Percentiles rank a stretch among this genome's conserved stretches.
Evolutionary conservation across 1,140 invertebrate species (phyloP).

Genomic region (Bombus fervidus): DNA sequence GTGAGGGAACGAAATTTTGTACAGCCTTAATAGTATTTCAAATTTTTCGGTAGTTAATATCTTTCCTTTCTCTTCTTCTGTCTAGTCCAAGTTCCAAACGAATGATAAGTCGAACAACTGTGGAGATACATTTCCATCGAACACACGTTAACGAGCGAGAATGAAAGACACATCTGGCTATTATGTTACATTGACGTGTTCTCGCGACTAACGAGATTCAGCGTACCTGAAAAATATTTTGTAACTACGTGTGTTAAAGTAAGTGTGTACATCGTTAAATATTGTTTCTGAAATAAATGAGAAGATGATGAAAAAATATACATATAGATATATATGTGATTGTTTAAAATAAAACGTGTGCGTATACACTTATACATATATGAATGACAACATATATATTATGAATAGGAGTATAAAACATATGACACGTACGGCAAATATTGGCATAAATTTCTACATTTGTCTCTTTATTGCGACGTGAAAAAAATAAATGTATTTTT

Average conservation of each 20-base stretch:
- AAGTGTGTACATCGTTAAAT: background rate
- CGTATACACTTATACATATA: background rate
- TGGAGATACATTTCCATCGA: background rate
- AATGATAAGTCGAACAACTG: background rate
- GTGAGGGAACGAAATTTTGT: background rate
- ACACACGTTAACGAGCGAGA: slow-evolving; percentile 8
- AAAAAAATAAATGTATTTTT: background rate
- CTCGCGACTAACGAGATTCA: slow-evolving; percentile 11
- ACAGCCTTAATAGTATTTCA: background rate
- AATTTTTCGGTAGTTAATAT: background rate
- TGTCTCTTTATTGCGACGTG: background rate
- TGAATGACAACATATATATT: background rate
- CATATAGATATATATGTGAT: background rate
- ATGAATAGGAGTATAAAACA: background rate
- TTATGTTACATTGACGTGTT: slow-evolving; percentile 15
- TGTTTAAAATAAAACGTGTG: background rate
- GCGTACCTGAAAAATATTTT: slow-evolving; percentile 41
- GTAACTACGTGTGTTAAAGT: background rate
- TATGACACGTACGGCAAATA: background rate
- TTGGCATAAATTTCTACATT: background rate
- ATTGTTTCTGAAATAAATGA: background rate
- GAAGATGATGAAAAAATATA: background rate
- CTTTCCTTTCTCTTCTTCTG: background rate
- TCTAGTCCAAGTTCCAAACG: slow-evolving; percentile 22
- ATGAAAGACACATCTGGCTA: slow-evolving; percentile 1